Conservation (phyloP, 2,113 vertebrate species). For the Cyanoramphus novaezelandiae region DNA sequence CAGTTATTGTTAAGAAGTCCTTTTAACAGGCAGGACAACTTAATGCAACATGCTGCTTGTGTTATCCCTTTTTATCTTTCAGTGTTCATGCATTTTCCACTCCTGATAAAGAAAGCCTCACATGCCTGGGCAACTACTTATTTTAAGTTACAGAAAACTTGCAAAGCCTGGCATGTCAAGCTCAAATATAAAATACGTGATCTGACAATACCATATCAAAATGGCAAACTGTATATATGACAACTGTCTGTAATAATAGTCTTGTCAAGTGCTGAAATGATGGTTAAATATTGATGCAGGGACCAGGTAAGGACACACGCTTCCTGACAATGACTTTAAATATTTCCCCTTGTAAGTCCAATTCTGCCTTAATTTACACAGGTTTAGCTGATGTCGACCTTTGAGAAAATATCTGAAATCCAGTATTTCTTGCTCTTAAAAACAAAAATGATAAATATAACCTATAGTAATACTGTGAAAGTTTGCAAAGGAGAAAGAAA, state of each 20-base stretch:
- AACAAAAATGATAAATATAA: not conserved
- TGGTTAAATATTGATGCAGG: not conserved
- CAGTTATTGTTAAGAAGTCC: not conserved
- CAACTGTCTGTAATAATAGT: not conserved
- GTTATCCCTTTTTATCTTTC: not conserved
- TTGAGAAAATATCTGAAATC: not conserved
- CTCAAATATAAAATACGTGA: not conserved
- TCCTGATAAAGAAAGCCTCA: not conserved
- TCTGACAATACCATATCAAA: slow-evolving; percentile 1
- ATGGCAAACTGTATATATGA: not conserved
- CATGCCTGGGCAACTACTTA: not conserved
- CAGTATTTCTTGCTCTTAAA: not conserved
- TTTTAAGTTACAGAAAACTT: not conserved
- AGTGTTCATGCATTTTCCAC: not conserved
- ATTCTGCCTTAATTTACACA: not conserved
- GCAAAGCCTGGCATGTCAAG: not conserved
- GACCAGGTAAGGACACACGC: not conserved
- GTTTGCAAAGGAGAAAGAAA: not conserved
- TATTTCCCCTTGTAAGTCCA: not conserved
- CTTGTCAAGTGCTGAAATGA: not conserved
- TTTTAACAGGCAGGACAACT: not conserved
- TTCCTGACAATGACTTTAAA: not conserved
- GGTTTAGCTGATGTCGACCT: not conserved
- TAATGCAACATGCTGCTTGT: not conserved
- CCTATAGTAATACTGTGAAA: not conserved